Evolutionary conservation across 1,140 invertebrate genomes (phyloP).

Genomic region (Ephestia elutella): DNA sequence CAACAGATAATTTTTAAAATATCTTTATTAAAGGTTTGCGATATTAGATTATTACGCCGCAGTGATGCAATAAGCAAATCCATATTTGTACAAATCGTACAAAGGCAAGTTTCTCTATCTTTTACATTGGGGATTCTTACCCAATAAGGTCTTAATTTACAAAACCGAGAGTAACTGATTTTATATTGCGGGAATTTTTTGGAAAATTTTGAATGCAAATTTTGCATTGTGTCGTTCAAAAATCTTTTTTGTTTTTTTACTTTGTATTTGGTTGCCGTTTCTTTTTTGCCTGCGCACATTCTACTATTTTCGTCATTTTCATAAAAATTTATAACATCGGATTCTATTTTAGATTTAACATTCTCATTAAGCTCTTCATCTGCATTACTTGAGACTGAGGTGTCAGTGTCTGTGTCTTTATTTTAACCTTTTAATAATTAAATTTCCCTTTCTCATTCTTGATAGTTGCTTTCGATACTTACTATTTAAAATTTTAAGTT

Average conservation of each 20-base stretch:
- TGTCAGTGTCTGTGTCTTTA: no score
- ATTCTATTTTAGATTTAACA: no score
- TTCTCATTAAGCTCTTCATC: no score
- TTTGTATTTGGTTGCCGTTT: slow-evolving; percentile 14
- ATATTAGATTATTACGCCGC: slow-evolving; percentile 1
- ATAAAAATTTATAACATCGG: slow-evolving; percentile 18
- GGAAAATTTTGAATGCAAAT: slow-evolving; percentile 13
- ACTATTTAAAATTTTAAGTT: no score
- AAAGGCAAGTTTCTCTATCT: slow-evolving; percentile 10
- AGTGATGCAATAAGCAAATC: slow-evolving; percentile 8
- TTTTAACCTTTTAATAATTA: no score
- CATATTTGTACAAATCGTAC: slow-evolving; percentile 4
- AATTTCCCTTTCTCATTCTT: no score
- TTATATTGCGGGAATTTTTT: not conserved
- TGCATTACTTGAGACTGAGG: no score
- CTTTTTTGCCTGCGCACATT: slow-evolving; percentile 16
- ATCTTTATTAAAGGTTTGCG: no score
- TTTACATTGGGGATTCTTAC: not conserved
- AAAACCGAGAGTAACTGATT: slow-evolving; percentile 18
- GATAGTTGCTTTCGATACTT: no score
- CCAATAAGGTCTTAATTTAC: slow-evolving; percentile 23
- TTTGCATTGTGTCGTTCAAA: slow-evolving; percentile 8
- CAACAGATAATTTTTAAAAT: no score
- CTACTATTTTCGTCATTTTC: slow-evolving; percentile 20
- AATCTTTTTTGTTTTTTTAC: slow-evolving; percentile 24